phyloP scores from a whole-genome alignment of 2,113 vertebrate genomes.

The Chaetorhynchus papuensis region DNA sequence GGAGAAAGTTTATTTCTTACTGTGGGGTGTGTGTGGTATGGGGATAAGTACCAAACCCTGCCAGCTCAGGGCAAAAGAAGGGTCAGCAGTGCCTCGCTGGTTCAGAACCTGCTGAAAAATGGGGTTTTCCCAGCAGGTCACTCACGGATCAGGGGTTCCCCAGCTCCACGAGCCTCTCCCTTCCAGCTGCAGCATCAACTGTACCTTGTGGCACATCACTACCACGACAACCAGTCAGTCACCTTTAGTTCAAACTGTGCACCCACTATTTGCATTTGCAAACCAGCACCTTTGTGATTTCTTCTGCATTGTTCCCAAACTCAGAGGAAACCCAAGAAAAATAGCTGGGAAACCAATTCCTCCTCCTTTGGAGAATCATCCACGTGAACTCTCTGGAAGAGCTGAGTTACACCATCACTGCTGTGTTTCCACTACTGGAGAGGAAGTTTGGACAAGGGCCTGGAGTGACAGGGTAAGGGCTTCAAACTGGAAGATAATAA shows the following conservation, averaged over 20 bases:
- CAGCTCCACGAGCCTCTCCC: background rate
- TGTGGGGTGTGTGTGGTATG: background rate
- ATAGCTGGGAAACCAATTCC: background rate
- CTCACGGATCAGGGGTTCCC: fast-evolving
- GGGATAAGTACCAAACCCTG: background rate
- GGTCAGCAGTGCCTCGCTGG: background rate
- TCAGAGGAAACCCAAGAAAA: background rate
- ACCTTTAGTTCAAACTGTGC: background rate
- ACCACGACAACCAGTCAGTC: background rate
- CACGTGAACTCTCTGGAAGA: background rate
- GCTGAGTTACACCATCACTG: background rate
- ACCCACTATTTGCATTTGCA: background rate
- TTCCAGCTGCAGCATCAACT: background rate
- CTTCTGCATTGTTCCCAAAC: background rate
- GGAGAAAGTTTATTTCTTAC: background rate
- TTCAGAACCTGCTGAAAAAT: background rate
- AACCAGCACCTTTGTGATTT: background rate
- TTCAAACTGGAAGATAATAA: background rate
- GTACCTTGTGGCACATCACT: fast-evolving
- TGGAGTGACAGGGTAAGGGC: background rate
- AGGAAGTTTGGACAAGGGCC: background rate
- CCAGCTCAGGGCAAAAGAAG: background rate
- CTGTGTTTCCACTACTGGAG: background rate
- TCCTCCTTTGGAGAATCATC: background rate
- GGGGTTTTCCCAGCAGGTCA: background rate